Evolutionary conservation across 2,797 vertebrate genomes (phyloP).

Genomic region (Delichon dasypus): DNA sequence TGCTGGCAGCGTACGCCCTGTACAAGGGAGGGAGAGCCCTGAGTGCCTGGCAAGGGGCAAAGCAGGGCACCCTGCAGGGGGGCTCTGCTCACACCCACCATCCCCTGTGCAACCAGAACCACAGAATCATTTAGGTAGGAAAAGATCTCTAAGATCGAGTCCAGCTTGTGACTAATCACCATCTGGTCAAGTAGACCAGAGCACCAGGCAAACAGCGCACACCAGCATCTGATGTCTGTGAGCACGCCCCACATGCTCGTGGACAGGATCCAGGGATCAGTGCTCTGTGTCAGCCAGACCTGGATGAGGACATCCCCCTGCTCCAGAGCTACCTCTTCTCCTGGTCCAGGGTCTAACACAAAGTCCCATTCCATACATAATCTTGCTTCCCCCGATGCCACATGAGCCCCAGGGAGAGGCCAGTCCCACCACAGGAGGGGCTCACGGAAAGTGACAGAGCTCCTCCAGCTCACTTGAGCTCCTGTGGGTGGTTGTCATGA

Average conservation of each 20-base stretch:
- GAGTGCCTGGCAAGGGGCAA: neutral
- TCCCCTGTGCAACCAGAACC: fast-evolving
- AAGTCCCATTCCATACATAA: neutral
- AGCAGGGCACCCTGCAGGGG: neutral
- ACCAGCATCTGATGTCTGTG: neutral
- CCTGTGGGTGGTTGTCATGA: fast-evolving
- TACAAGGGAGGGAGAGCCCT: neutral
- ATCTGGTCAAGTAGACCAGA: neutral
- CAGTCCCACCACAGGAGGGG: too few species aligned
- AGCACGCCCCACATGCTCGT: neutral
- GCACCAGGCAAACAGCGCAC: neutral
- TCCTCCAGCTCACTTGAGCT: neutral
- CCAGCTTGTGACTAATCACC: neutral
- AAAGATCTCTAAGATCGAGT: neutral
- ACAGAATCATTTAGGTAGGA: neutral
- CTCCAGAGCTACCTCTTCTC: neutral
- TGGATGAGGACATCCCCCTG: neutral
- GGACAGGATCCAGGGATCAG: neutral
- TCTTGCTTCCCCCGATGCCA: fast-evolving
- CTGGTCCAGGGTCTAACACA: fast-evolving
- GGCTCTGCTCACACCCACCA: fast-evolving
- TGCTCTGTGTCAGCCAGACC: neutral
- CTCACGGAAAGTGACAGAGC: neutral
- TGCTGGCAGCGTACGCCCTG: constrained; percentile 95
- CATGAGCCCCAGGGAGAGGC: fast-evolving